phyloP scores from a whole-genome alignment of 1,140 invertebrate species.

The Scaptodrosophila lebanonensis region DNA sequence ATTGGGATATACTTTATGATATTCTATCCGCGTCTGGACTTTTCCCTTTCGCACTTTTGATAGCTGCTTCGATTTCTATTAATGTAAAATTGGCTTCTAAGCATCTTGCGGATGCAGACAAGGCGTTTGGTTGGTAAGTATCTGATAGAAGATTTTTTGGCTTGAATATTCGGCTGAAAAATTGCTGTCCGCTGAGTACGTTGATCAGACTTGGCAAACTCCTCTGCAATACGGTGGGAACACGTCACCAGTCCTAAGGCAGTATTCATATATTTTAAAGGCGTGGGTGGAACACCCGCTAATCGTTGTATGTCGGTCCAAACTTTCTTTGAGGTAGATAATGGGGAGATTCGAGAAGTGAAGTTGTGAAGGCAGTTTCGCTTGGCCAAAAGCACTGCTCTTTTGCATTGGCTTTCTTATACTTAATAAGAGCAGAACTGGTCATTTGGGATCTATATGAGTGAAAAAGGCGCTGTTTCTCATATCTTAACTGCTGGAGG shows the following conservation, averaged over 20 bases:
- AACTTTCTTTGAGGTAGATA: conserved; percentile 20
- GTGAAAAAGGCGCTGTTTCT: conserved; percentile 3
- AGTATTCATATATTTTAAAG: conserved; percentile 6
- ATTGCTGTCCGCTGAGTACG: conserved; percentile 4
- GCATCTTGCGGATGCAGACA: not conserved
- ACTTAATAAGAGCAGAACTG: conserved; percentile 6
- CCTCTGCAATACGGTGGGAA: conserved; percentile 1
- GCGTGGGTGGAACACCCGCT: conserved; percentile 1
- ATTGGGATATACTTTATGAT: too few species aligned
- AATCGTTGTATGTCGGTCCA: conserved; percentile 16
- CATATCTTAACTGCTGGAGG: not conserved
- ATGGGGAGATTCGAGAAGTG: conserved; percentile 14
- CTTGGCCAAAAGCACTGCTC: conserved; percentile 1
- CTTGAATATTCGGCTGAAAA: conserved; percentile 13
- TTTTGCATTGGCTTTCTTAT: conserved; percentile 31
- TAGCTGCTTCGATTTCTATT: conserved; percentile 3
- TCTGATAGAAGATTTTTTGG: conserved; percentile 8
- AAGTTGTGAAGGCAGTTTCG: conserved; percentile 10
- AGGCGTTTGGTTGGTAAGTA: not conserved
- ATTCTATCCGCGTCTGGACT: conserved; percentile 7
- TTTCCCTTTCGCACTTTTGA: conserved; percentile 5
- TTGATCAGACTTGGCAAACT: conserved; percentile 1
- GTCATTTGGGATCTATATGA: not conserved
- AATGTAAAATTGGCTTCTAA: conserved; percentile 6
- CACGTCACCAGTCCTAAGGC: not conserved